Conservation (phyloP, 2,888 invertebrate species). For the Dryococelus australis region DNA sequence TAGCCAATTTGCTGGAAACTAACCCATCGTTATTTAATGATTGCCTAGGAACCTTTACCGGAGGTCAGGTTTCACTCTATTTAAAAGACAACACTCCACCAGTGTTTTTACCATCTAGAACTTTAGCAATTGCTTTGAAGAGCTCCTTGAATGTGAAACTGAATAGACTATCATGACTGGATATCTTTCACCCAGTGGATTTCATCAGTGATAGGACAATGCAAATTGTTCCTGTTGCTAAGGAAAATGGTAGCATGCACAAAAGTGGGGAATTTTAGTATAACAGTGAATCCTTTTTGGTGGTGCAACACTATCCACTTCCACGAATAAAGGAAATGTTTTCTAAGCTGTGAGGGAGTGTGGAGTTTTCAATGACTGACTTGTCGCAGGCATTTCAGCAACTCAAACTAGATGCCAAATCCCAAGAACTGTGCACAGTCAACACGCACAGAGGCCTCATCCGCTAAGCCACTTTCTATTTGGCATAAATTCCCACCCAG, state of each 20-base stretch:
- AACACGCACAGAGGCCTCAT: background rate
- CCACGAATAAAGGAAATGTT: background rate
- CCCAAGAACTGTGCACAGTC: too few relatives aligned
- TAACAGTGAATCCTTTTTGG: background rate
- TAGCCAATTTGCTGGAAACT: background rate
- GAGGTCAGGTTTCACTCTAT: background rate
- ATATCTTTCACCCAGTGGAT: background rate
- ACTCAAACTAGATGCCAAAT: too few relatives aligned
- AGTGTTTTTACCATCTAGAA: background rate
- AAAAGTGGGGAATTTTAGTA: background rate
- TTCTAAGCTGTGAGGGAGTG: background rate
- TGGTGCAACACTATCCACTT: constrained; percentile 22
- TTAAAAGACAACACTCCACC: background rate
- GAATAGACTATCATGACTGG: background rate
- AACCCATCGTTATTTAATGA: background rate
- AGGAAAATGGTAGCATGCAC: background rate
- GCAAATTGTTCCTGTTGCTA: background rate
- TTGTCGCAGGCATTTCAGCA: too few relatives aligned
- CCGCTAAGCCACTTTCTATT: constrained; percentile 24
- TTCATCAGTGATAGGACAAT: background rate
- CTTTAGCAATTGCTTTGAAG: background rate
- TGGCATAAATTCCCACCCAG: constrained; percentile 21
- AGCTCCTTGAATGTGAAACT: background rate
- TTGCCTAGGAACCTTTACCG: background rate
- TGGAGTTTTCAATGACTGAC: too few relatives aligned